A percentile compares a stretch with the other conserved stretches of the same genome.
phyloP scores from a whole-genome alignment of 30 jellyfish, hydroid and myxozoan species.

The Hydractinia symbiolongicarpus region DNA sequence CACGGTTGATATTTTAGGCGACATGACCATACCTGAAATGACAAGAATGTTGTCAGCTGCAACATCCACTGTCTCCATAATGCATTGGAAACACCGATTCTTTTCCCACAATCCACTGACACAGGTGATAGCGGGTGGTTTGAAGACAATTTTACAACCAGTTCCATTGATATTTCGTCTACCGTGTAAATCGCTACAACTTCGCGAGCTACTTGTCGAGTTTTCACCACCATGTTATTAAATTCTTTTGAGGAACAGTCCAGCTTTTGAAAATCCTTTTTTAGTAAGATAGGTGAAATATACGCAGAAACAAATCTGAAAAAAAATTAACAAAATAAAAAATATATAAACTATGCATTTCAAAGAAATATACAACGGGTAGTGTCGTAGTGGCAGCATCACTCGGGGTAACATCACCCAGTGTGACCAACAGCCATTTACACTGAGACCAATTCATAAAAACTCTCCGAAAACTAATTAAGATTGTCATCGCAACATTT shows the following conservation, averaged over 20 bases:
- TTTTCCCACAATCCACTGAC: slow-evolving; percentile 84
- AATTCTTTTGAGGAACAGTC: slow-evolving; percentile 10
- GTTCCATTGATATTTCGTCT: slow-evolving; percentile 90
- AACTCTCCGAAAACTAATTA: no score
- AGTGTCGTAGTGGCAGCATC: background rate
- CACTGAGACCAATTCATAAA: no score
- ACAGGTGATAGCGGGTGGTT: slow-evolving; percentile 88
- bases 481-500: background rate
- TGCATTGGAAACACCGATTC: slow-evolving; percentile 91
- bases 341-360: background rate
- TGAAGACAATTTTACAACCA: slow-evolving; percentile 76
- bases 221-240: slow-evolving; percentile 72
- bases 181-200: slow-evolving; percentile 82
- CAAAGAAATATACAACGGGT: background rate
- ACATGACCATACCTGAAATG: slow-evolving; percentile 64
- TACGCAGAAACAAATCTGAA: slow-evolving; percentile 31
- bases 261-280: slow-evolving; percentile 58
- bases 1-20: no score
- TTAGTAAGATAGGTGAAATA: slow-evolving; percentile 79
- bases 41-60: slow-evolving; percentile 76
- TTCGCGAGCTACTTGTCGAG: slow-evolving; percentile 91
- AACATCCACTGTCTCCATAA: slow-evolving; percentile 98
- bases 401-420: background rate
- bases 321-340: background rate
- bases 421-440: background rate